phyloP scores from a whole-genome alignment of 2,888 invertebrate species.

The Cryptocephalus primarius region DNA sequence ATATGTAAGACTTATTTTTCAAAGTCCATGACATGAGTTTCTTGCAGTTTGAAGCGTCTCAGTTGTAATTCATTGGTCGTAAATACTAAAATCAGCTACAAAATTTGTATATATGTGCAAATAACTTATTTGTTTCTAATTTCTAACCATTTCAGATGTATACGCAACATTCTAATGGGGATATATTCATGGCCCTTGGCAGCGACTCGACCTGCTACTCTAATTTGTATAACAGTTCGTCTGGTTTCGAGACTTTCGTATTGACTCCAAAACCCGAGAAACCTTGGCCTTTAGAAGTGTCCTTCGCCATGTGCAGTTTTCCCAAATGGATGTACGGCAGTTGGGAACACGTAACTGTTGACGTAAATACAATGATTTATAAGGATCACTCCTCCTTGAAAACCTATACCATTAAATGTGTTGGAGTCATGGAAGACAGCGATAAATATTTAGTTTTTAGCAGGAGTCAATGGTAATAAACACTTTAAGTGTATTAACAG shows the following conservation, averaged over 20 bases:
- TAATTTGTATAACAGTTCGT: constrained; percentile 42
- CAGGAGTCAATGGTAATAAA: constrained; percentile 43
- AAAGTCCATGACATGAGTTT: no score
- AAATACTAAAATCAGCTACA: no score
- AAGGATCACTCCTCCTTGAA: constrained; percentile 42
- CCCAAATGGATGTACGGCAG: constrained; percentile 52
- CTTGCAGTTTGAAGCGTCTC: no score
- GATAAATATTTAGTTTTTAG: constrained; percentile 42
- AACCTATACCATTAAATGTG: constrained; percentile 42
- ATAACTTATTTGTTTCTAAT: not conserved
- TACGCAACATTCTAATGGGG: constrained; percentile 34
- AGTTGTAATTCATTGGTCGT: no score
- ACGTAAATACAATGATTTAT: constrained; percentile 39
- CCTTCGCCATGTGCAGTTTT: constrained; percentile 36
- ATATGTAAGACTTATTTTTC: no score
- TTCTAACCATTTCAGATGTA: constrained; percentile 15
- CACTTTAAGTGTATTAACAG: not conserved
- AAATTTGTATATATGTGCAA: not conserved
- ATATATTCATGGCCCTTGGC: constrained; percentile 48
- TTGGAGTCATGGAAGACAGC: constrained; percentile 27
- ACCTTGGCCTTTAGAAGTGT: constrained; percentile 35
- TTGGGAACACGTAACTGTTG: constrained; percentile 47
- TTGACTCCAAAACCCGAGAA: constrained; percentile 34
- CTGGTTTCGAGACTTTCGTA: constrained; percentile 47
- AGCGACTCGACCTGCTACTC: constrained; percentile 52